Evolutionary conservation across 2,888 invertebrate genomes (phyloP).

Genomic region (Caenorhabditis japonica): DNA sequence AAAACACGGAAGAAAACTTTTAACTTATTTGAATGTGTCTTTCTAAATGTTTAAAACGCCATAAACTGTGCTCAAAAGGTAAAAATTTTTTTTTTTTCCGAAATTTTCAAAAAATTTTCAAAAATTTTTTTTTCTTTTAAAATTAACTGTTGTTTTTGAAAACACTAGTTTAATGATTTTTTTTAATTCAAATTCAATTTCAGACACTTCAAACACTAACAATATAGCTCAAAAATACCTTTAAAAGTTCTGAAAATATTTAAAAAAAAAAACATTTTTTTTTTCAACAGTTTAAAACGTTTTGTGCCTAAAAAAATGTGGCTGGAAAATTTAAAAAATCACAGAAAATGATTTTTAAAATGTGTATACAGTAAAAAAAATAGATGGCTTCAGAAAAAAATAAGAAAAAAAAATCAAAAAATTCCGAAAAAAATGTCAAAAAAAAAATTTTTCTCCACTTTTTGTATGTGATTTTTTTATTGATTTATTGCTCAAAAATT

Average conservation of each 20-base stretch:
- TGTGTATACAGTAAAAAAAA: not conserved
- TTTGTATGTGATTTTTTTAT: not conserved
- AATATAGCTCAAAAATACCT: too few species aligned
- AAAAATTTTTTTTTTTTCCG: too few species aligned
- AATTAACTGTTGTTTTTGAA: slow-evolving; percentile 1
- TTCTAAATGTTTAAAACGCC: too few species aligned
- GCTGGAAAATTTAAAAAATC: not conserved
- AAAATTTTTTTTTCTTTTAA: not conserved
- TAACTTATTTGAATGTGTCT: too few species aligned
- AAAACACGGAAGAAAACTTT: too few species aligned
- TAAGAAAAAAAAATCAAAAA: not conserved
- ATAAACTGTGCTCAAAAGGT: too few species aligned
- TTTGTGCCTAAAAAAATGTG: not conserved
- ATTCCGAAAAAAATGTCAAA: not conserved
- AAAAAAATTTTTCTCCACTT: slow-evolving; percentile 5
- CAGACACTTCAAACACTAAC: too few species aligned
- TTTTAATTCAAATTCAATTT: too few species aligned
- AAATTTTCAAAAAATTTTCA: not conserved
- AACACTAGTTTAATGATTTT: too few species aligned
- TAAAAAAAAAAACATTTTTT: not conserved
- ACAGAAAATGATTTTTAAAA: not conserved
- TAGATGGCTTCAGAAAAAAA: too few species aligned
- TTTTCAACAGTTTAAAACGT: not conserved
- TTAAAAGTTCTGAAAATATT: too few species aligned
- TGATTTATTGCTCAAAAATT: not conserved